Percentiles rank a stretch among this genome's conserved stretches.
These are phyloP conservation scores for Phrynocephalus versicolor DNA, from an alignment of 2,113 vertebrate genomes.

Conservation along the genomic window DNA sequence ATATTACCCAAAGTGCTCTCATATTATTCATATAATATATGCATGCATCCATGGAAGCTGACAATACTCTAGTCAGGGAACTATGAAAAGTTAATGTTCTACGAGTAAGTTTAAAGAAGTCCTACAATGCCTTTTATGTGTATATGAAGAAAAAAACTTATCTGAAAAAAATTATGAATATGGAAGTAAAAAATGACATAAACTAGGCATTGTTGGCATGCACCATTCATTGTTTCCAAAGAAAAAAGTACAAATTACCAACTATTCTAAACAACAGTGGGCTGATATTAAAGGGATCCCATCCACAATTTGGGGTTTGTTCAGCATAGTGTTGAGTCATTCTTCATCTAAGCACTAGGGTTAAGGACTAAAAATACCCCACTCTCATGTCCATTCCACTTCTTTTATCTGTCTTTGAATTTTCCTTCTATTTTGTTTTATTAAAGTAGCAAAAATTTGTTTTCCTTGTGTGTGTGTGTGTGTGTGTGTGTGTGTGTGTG, in stretches of 20 bases:
- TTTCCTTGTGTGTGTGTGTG: no score
- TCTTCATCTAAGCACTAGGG: no score
- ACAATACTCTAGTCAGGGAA: not conserved
- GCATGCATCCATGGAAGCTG: not conserved
- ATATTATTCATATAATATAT: not conserved
- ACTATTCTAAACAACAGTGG: not conserved
- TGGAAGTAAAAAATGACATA: not conserved
- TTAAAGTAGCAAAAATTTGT: no score
- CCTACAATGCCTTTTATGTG: no score
- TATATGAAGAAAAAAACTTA: not conserved
- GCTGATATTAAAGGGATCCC: not conserved
- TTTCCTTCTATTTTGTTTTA: no score
- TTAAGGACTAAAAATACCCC: no score
- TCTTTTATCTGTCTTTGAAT: no score
- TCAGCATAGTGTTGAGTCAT: no score
- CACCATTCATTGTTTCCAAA: not conserved
- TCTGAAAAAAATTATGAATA: conserved; percentile 19
- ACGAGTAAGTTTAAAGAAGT: not conserved
- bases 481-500: no score
- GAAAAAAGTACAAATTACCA: not conserved
- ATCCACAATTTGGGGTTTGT: no score
- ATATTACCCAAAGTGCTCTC: conserved; percentile 3
- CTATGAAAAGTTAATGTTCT: not conserved
- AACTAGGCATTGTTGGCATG: not conserved
- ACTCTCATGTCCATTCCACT: no score